phyloP scores from a whole-genome alignment of 2,888 invertebrate species.

The Pterostichus madidus region DNA sequence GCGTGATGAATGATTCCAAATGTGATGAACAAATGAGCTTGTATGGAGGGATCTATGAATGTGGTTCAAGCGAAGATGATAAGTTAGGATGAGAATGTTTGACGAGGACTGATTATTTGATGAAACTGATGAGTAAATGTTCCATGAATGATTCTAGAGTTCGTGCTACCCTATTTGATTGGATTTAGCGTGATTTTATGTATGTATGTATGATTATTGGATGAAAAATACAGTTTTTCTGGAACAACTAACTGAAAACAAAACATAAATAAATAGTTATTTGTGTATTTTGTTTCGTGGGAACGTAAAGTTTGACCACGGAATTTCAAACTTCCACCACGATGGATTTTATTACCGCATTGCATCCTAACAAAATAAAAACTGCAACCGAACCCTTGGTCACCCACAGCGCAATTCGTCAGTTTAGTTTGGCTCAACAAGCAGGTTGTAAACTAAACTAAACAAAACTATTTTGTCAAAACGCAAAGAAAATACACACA shows the following conservation, averaged over 20 bases:
- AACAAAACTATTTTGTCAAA: conserved; percentile 54
- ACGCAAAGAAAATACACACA: conserved; percentile 65
- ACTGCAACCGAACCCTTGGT: conserved; percentile 38
- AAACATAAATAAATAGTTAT: conserved; percentile 17
- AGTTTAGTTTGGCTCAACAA: conserved; percentile 44
- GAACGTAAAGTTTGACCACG: conserved; percentile 11
- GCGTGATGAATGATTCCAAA: no score
- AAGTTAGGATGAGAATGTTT: no score
- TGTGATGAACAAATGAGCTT: no score
- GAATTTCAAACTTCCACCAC: conserved; percentile 11
- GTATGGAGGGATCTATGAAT: no score
- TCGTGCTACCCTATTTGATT: no score
- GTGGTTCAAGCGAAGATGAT: no score
- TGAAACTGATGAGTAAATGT: no score
- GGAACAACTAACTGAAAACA: not conserved
- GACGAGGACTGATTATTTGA: no score
- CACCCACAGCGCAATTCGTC: conserved; percentile 66
- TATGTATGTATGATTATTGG: no score
- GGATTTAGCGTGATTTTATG: no score
- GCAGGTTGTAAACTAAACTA: conserved; percentile 49
- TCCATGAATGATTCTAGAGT: no score
- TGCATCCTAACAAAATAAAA: conserved; percentile 66
- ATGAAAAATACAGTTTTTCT: no score
- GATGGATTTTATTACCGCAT: conserved; percentile 59
- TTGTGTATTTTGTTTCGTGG: conserved; percentile 36